Evolutionary conservation across 2,113 vertebrate genomes (phyloP).

Genomic region (Lichenostomus cassidix): DNA sequence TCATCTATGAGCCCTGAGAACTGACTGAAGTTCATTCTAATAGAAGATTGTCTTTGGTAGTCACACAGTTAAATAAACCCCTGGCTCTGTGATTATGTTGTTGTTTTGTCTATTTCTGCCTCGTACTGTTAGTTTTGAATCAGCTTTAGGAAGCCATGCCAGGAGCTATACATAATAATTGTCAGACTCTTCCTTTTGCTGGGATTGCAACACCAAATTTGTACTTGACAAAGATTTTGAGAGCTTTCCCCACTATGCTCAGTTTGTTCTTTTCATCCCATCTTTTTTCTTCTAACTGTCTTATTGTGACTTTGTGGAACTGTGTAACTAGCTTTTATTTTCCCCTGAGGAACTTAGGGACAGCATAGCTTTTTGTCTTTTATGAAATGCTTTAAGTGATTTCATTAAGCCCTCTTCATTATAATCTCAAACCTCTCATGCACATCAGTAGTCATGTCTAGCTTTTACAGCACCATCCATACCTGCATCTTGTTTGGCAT

Average conservation of each 20-base stretch:
- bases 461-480: background rate
- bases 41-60: background rate
- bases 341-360: background rate
- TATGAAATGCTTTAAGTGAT: background rate
- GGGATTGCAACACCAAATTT: background rate
- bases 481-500: background rate
- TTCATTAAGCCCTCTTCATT: background rate
- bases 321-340: background rate
- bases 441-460: background rate
- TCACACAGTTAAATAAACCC: background rate
- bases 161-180: background rate
- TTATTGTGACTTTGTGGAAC: background rate
- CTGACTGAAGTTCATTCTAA: background rate
- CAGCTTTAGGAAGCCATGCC: background rate
- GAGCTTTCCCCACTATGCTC: background rate
- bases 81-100: background rate
- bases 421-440: background rate
- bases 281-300: background rate
- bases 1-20: accelerated
- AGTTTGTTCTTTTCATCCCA: background rate
- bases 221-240: background rate
- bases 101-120: background rate
- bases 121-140: background rate
- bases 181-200: background rate
- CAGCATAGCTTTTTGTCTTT: background rate